Percentiles rank a stretch among this genome's conserved stretches.
Conservation (phyloP, 2,797 vertebrate species). For the Manis pentadactyla region DNA sequence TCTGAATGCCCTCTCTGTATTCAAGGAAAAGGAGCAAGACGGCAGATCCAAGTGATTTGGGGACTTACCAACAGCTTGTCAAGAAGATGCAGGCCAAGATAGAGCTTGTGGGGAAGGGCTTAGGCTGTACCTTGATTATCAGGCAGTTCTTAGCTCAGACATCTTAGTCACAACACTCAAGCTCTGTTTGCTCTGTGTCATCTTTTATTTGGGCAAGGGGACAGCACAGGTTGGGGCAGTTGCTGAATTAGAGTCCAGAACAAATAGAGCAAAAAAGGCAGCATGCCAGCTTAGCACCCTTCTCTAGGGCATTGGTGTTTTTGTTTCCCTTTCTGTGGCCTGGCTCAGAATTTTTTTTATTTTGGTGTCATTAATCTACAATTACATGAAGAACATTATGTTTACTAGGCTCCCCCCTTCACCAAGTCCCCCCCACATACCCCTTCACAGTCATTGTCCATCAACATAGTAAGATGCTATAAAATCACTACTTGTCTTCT, state of each 20-base stretch:
- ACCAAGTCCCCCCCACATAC: too few relatives aligned
- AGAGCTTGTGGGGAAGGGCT: constrained; percentile 55
- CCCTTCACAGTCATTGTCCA: too few relatives aligned
- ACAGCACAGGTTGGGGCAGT: constrained; percentile 27
- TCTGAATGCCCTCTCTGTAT: background rate
- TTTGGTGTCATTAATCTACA: too few relatives aligned
- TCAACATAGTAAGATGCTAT: too few relatives aligned
- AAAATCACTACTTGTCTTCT: too few relatives aligned
- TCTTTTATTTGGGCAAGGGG: background rate
- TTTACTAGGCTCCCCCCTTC: too few relatives aligned
- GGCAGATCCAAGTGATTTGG: constrained; percentile 31
- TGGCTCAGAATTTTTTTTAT: constrained; percentile 70
- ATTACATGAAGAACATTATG: too few relatives aligned
- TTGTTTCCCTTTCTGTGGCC: constrained; percentile 67
- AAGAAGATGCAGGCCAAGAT: constrained; percentile 50
- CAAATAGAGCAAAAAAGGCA: constrained; percentile 68
- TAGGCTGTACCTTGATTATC: constrained; percentile 37
- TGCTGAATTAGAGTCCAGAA: constrained; percentile 68
- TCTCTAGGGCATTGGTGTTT: constrained; percentile 68
- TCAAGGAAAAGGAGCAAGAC: constrained; percentile 23
- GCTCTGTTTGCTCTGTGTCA: constrained; percentile 9
- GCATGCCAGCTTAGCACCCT: constrained; percentile 64
- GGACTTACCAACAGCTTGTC: constrained; percentile 19
- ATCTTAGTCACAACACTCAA: constrained; percentile 55
- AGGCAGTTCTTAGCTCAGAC: constrained; percentile 25